A percentile compares a stretch with the other conserved stretches of the same genome.
These are phyloP conservation scores for Ormyrus thymus DNA, from an alignment of 2,888 invertebrate species.

Conservation along the genomic window DNA sequence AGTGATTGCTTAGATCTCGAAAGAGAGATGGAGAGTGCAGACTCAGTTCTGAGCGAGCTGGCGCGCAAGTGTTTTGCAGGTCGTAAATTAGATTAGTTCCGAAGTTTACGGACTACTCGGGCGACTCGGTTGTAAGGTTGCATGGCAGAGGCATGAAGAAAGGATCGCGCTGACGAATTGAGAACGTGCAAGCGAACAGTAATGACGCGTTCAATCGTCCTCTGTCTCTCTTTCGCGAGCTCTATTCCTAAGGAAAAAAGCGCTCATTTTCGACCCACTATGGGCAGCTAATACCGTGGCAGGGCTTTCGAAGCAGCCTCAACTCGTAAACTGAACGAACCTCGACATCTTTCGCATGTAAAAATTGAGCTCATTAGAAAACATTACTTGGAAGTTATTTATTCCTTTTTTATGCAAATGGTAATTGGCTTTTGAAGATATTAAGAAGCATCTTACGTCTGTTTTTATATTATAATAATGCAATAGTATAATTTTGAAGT, in stretches of 20 bases:
- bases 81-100: slow-evolving; percentile 72
- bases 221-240: slow-evolving; percentile 21
- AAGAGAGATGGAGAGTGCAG: slow-evolving; percentile 52
- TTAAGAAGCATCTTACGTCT: no score
- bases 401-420: no score
- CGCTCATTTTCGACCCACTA: no score
- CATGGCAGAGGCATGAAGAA: slow-evolving; percentile 64
- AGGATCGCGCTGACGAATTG: slow-evolving; percentile 63
- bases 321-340: no score
- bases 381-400: no score
- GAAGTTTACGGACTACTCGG: slow-evolving; percentile 65
- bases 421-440: no score
- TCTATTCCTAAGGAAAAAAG: background rate
- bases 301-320: no score
- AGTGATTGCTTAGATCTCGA: slow-evolving; percentile 59
- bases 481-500: no score
- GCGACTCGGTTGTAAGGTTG: slow-evolving; percentile 60
- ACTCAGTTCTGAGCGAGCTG: slow-evolving; percentile 57
- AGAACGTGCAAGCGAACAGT: slow-evolving; percentile 63
- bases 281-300: no score
- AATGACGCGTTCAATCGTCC: slow-evolving; percentile 56
- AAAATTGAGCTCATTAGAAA: no score
- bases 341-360: no score
- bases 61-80: slow-evolving; percentile 65
- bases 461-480: no score